Conservation (phyloP, 2,888 invertebrate genomes). For the Melinopterus prodromus region DNA sequence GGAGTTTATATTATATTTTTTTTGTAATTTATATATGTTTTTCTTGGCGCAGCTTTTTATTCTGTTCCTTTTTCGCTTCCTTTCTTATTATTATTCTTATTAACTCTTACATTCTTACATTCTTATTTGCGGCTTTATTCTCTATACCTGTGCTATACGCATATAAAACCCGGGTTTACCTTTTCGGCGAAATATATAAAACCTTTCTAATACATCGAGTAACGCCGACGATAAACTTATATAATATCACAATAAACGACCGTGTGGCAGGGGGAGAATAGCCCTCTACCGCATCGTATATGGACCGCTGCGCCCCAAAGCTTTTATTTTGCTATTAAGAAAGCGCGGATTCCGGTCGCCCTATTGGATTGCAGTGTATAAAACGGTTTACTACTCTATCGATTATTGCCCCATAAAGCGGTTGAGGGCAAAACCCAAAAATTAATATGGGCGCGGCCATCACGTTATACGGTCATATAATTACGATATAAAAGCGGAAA, state of each 20-base stretch:
- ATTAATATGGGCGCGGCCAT: slow-evolving; percentile 16
- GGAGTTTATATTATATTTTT: too few species aligned
- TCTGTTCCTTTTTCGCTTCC: too few species aligned
- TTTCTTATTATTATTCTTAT: too few species aligned
- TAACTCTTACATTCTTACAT: too few species aligned
- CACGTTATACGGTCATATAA: not conserved
- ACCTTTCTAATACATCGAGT: slow-evolving; percentile 16
- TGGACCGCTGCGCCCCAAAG: slow-evolving; percentile 24
- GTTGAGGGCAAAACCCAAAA: not conserved
- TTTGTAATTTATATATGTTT: too few species aligned
- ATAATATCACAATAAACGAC: slow-evolving; percentile 23
- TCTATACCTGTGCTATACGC: not conserved
- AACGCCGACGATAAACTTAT: slow-evolving; percentile 21
- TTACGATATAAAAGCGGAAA: not conserved
- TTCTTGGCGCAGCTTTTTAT: too few species aligned
- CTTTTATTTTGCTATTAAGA: slow-evolving; percentile 46
- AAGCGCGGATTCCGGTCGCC: slow-evolving; percentile 37
- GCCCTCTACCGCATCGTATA: slow-evolving; percentile 1
- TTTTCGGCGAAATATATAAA: not conserved
- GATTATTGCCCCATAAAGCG: slow-evolving; percentile 23
- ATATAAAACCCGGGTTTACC: not conserved
- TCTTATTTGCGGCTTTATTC: too few species aligned
- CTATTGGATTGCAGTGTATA: slow-evolving; percentile 43
- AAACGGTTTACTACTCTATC: slow-evolving; percentile 30
- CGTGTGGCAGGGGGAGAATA: not conserved